Evolutionary conservation across 2,113 vertebrate genomes (phyloP).

Genomic region (Prionailurus viverrinus): DNA sequence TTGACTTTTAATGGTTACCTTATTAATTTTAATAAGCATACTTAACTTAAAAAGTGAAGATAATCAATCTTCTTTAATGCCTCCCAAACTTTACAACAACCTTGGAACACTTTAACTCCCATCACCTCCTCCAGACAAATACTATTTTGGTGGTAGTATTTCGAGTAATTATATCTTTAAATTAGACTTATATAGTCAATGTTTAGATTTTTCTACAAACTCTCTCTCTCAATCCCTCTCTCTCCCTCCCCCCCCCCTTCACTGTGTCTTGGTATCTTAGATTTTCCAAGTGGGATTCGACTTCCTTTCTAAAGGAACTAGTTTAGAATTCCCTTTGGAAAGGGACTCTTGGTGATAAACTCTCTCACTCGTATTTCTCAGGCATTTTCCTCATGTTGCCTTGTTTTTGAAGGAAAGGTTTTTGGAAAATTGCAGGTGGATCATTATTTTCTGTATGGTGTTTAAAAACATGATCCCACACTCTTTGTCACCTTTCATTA

Average conservation of each 20-base stretch:
- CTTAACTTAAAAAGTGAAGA: constrained; percentile 4
- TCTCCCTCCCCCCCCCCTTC: not conserved
- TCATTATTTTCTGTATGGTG: not conserved
- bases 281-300: not conserved
- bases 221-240: not conserved
- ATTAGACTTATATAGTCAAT: not conserved
- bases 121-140: not conserved
- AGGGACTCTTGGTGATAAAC: not conserved
- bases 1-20: not conserved
- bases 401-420: not conserved
- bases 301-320: not conserved
- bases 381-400: constrained; percentile 8
- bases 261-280: not conserved
- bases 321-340: constrained; percentile 5
- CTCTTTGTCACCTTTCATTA: not conserved
- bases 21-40: constrained; percentile 13
- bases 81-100: not conserved
- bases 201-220: not conserved
- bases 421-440: not conserved
- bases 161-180: not conserved
- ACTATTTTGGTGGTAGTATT: not conserved
- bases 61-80: not conserved
- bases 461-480: not conserved
- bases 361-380: not conserved
- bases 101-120: not conserved